Percentiles rank a stretch among this genome's conserved stretches.
These are phyloP conservation scores for Parambassis ranga DNA, from an alignment of 2,797 vertebrate genomes.

Conservation along the genomic window DNA sequence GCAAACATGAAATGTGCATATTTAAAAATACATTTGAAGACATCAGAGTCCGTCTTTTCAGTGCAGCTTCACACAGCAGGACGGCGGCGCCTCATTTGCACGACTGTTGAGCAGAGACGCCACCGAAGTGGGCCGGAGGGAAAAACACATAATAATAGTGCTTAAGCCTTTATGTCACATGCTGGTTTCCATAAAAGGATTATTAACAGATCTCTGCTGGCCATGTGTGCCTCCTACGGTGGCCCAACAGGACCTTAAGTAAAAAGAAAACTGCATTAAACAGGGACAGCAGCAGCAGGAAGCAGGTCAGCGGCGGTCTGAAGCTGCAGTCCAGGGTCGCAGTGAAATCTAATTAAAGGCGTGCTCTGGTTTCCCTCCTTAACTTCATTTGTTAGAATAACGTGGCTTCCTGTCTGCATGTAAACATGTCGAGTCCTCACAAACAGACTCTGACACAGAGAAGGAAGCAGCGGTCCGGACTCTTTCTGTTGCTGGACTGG, in stretches of 20 bases:
- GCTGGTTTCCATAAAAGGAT: no score
- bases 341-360: slow-evolving; percentile 34
- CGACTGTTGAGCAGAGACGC: slow-evolving; percentile 29
- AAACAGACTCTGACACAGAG: no score
- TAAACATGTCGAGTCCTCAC: background rate
- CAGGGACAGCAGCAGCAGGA: slow-evolving; percentile 11
- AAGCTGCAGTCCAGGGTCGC: background rate
- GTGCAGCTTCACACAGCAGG: slow-evolving; percentile 3
- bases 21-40: background rate
- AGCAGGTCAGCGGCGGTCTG: background rate
- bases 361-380: background rate
- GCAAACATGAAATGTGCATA: background rate
- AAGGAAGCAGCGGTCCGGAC: no score
- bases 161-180: background rate
- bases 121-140: slow-evolving; percentile 33
- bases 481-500: no score
- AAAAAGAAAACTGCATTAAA: no score
- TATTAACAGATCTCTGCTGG: no score
- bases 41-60: slow-evolving; percentile 6
- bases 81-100: slow-evolving; percentile 25
- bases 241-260: no score
- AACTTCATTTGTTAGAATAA: slow-evolving; percentile 8
- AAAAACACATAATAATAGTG: slow-evolving; percentile 17
- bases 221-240: no score
- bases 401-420: background rate